These are phyloP conservation scores for Folsomia manolachei DNA, from an alignment of 2,888 invertebrate species.

Conservation along the genomic window DNA sequence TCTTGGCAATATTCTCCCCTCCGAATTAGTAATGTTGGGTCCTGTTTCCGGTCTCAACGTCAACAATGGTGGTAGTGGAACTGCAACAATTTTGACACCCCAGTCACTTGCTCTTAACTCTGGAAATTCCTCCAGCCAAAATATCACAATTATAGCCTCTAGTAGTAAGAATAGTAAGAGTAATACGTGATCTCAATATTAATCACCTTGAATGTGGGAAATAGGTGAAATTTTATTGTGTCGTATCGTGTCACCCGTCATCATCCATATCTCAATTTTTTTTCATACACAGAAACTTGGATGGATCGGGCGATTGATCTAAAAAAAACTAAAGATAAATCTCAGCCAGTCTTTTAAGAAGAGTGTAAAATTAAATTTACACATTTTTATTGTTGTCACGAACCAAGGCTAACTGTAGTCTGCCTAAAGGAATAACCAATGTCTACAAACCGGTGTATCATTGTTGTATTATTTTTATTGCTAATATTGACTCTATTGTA, in stretches of 20 bases:
- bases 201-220: conserved; percentile 15
- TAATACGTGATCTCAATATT: conserved; percentile 41
- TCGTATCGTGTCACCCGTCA: conserved; percentile 34
- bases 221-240: conserved; percentile 23
- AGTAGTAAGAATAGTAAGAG: conserved; percentile 27
- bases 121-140: background rate
- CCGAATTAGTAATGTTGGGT: conserved; percentile 37
- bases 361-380: background rate
- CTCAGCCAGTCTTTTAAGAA: conserved; percentile 5
- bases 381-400: background rate
- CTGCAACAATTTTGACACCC: conserved; percentile 4
- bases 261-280: conserved; percentile 29
- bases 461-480: background rate
- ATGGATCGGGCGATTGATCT: conserved; percentile 30
- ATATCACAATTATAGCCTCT: conserved; percentile 14
- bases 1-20: conserved; percentile 32
- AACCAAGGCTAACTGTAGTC: background rate
- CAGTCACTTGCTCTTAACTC: conserved; percentile 1
- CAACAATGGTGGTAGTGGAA: background rate
- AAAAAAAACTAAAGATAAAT: conserved; percentile 7
- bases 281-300: conserved; percentile 3
- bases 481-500: background rate
- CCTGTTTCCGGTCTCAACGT: conserved; percentile 32
- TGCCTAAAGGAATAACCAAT: background rate
- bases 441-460: conserved; percentile 2